Evolutionary conservation across 1,140 invertebrate species (phyloP), one percentile per base, ranked within the genome.

Genomic region (Diploscapter pachys): DNA sequence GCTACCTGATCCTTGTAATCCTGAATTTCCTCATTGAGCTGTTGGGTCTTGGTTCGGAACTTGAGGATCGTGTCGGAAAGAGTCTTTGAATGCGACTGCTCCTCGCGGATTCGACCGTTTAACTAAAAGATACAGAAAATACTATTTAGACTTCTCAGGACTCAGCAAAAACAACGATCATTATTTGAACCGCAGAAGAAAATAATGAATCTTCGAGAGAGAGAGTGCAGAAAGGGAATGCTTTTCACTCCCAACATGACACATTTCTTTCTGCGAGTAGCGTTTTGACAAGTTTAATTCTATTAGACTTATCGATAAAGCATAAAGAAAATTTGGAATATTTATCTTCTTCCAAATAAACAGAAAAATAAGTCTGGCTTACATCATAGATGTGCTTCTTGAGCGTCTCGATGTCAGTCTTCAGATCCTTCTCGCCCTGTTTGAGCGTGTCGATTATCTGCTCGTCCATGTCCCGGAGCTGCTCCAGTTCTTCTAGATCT

Each of bases 1-100:
- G 69, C 49, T 48, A 85, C 80, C 49, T 86, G 76, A 68, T 86
- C 83, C 57, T 86, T 76, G 9, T 73, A 71, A 66, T 80, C 78
- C 67, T 83, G 79, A 67, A 86, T 85, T 52, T 83, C 64, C 55
- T 81, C 88, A 84, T 89, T 88, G 67, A 98, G 88, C 77, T 92
- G 91, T 76, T 92, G 91, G 0, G 96, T 96, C 3, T 97, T 88
- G 76, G 96, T 93, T 63, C 96, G 89, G 87, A 98, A 99, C 88
- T 98, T 98, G 8, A 90, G 89, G 64, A 99, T 96, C 0, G 95
- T 97, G n/a, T 90, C 87, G 86, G 98, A 94, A 67, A 94, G 91
- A 88, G 98, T 95, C 63, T 93, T 90, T 59, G 97, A 90, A 0
- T 93, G 93, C 86, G 98, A 94, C 50, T 95, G 88, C 1, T 92